Percentiles rank a stretch among this genome's conserved stretches.
These are phyloP conservation scores for Zalophus californianus DNA, from an alignment of 2,797 vertebrate species.

Conservation along the genomic window DNA sequence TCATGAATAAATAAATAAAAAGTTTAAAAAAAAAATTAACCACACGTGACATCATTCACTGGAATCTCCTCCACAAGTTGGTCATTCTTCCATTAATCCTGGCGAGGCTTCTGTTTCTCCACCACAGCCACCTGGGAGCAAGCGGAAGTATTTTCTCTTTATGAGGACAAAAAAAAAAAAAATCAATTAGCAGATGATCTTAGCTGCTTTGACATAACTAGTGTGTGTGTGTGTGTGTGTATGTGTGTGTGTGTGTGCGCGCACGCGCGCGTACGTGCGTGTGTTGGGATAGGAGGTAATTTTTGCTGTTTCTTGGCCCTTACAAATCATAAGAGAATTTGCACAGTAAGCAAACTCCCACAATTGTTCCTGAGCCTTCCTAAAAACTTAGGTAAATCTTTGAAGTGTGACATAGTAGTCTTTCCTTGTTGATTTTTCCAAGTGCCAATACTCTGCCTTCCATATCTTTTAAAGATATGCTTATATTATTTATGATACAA, in stretches of 20 bases:
- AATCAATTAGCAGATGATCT: neutral
- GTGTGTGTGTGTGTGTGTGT: neutral
- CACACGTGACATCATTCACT: neutral
- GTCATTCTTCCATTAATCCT: neutral
- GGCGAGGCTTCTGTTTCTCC: neutral
- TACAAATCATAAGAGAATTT: conserved; percentile 25
- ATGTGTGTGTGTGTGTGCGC: too few species aligned
- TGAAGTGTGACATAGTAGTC: neutral
- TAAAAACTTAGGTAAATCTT: conserved; percentile 59
- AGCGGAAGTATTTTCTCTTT: neutral
- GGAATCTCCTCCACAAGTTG: neutral
- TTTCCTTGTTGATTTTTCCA: conserved; percentile 53
- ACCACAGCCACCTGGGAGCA: neutral
- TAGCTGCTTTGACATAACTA: neutral
- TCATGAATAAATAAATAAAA: too few species aligned
- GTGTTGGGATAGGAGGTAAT: neutral
- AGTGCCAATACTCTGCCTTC: neutral
- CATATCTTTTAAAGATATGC: conserved; percentile 28
- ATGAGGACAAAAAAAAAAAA: neutral
- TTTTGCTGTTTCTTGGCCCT: neutral
- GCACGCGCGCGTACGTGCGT: neutral
- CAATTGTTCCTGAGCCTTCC: neutral
- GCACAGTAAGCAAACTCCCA: neutral
- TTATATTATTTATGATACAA: conserved; percentile 23
- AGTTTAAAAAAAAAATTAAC: too few species aligned